Evolutionary conservation across 2,888 invertebrate genomes (phyloP).

Genomic region (Hyalella azteca): DNA sequence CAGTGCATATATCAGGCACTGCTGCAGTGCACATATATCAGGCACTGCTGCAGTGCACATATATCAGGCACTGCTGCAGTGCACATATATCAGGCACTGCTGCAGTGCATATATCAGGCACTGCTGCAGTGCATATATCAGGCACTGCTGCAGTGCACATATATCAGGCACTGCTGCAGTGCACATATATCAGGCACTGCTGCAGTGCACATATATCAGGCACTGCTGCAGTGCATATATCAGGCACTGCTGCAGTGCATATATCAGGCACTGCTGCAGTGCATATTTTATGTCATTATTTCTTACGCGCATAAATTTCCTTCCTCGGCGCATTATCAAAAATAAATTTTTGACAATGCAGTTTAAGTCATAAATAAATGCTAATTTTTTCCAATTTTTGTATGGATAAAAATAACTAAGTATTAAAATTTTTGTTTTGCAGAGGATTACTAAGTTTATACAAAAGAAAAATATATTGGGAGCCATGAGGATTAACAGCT

Average conservation of each 20-base stretch:
- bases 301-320: too few species aligned
- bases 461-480: too few species aligned
- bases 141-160: background rate
- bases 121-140: background rate
- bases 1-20: background rate
- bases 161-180: background rate
- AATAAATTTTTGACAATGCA: too few species aligned
- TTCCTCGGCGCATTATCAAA: too few species aligned
- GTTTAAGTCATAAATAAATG: too few species aligned
- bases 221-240: background rate
- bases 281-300: too few species aligned
- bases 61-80: background rate
- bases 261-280: background rate
- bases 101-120: background rate
- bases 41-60: background rate
- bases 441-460: too few species aligned
- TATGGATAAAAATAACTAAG: too few species aligned
- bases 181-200: background rate
- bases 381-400: too few species aligned
- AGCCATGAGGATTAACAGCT: too few species aligned
- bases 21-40: background rate
- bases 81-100: background rate
- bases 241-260: background rate
- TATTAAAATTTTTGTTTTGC: too few species aligned
- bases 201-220: background rate